These are phyloP conservation scores for Orchesella cincta DNA, from an alignment of 1,140 invertebrate species.

Conservation along the genomic window DNA sequence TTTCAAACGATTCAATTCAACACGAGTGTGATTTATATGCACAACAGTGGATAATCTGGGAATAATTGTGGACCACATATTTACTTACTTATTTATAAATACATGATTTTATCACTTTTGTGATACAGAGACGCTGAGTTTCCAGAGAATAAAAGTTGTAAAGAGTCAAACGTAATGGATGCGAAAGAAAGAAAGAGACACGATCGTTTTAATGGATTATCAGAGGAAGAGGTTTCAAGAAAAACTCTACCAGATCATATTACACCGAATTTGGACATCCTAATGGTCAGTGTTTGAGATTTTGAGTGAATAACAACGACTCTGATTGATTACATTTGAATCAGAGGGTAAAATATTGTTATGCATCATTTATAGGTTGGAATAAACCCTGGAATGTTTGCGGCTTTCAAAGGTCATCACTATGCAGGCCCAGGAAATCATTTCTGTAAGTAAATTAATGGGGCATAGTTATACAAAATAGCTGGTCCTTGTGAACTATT, in stretches of 20 bases:
- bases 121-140: constrained; percentile 43
- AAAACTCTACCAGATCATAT: constrained; percentile 91
- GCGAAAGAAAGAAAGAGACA: constrained; percentile 90
- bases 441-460: constrained; percentile 72
- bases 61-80: too few species aligned
- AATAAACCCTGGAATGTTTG: constrained; percentile 94
- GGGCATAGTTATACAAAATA: background rate
- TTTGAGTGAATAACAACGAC: constrained; percentile 5
- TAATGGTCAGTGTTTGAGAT: constrained; percentile 77
- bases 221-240: constrained; percentile 92
- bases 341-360: too few species aligned
- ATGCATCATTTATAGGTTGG: constrained; percentile 88
- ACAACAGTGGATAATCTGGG: too few species aligned
- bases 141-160: constrained; percentile 54
- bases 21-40: too few species aligned
- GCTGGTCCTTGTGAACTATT: background rate
- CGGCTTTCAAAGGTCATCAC: constrained; percentile 96
- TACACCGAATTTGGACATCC: constrained; percentile 88
- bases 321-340: background rate
- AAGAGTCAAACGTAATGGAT: constrained; percentile 61
- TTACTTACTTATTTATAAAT: too few species aligned
- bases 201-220: constrained; percentile 95
- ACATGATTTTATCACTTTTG: background rate
- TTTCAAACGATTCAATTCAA: too few species aligned
- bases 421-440: constrained; percentile 98